These are phyloP conservation scores for Grantiella picta DNA, from an alignment of 2,113 vertebrate species.

Conservation along the genomic window DNA sequence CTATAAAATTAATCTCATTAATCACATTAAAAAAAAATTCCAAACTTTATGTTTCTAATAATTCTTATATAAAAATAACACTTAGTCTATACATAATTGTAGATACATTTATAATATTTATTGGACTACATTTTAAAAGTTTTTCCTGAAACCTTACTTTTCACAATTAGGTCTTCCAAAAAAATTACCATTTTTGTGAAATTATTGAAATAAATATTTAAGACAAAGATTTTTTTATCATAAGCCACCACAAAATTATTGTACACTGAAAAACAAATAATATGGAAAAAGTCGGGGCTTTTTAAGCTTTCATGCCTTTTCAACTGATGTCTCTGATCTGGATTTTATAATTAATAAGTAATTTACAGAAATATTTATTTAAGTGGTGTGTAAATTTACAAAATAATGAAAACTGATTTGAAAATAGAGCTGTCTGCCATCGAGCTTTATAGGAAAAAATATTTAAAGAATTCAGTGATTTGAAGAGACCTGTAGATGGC, in stretches of 20 bases:
- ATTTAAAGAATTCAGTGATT: not conserved
- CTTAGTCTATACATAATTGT: not conserved
- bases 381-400: not conserved
- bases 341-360: not conserved
- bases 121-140: not conserved
- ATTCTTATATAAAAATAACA: not conserved
- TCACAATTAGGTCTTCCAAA: not conserved
- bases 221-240: not conserved
- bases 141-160: not conserved
- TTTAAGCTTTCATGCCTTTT: not conserved
- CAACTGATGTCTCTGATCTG: not conserved
- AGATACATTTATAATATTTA: not conserved
- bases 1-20: not conserved
- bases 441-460: not conserved
- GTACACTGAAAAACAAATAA: not conserved
- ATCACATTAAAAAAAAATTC: not conserved
- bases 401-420: not conserved
- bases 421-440: not conserved
- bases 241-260: not conserved
- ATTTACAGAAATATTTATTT: not conserved
- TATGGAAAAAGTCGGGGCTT: not conserved
- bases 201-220: not conserved
- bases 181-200: not conserved
- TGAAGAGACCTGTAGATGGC: slow-evolving; percentile 16
- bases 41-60: not conserved